Conservation (phyloP, 2,797 vertebrate genomes). For the Ctenopoma kingsleyae region DNA sequence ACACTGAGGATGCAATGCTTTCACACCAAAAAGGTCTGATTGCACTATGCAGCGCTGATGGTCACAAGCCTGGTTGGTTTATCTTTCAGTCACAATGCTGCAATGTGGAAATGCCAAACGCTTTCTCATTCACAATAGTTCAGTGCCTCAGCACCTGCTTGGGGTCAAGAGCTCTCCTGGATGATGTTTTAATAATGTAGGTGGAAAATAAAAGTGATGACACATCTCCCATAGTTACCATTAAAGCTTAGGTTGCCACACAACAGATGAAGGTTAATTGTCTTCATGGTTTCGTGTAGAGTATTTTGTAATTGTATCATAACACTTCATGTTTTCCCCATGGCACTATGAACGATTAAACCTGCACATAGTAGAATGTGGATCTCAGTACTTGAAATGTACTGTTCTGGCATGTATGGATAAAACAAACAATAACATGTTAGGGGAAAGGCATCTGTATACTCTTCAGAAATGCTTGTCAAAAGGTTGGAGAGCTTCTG, state of each 20-base stretch:
- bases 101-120: constrained; percentile 38
- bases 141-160: constrained; percentile 19
- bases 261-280: constrained; percentile 2
- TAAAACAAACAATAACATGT: too few relatives aligned
- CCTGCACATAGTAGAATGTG: neutral
- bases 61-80: constrained; percentile 14
- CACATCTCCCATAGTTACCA: constrained; percentile 15
- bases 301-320: constrained; percentile 1
- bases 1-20: constrained; percentile 34
- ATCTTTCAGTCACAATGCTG: constrained; percentile 8
- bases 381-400: neutral
- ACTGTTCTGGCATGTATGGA: too few relatives aligned
- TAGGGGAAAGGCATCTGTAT: too few relatives aligned
- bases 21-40: constrained; percentile 44
- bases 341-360: constrained; percentile 17
- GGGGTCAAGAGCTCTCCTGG: constrained; percentile 33
- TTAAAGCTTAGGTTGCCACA: constrained; percentile 7
- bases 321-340: neutral
- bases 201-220: constrained; percentile 11
- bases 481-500: too few relatives aligned
- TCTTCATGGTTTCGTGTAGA: constrained; percentile 15
- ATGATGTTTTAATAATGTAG: constrained; percentile 55
- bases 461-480: too few relatives aligned
- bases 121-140: constrained; percentile 16
- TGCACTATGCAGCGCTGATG: constrained; percentile 25